Percentiles rank a stretch among this genome's conserved stretches.
These are phyloP conservation scores for Acanthoscelides obtectus DNA, from an alignment of 2,888 invertebrate species.

Conservation along the genomic window DNA sequence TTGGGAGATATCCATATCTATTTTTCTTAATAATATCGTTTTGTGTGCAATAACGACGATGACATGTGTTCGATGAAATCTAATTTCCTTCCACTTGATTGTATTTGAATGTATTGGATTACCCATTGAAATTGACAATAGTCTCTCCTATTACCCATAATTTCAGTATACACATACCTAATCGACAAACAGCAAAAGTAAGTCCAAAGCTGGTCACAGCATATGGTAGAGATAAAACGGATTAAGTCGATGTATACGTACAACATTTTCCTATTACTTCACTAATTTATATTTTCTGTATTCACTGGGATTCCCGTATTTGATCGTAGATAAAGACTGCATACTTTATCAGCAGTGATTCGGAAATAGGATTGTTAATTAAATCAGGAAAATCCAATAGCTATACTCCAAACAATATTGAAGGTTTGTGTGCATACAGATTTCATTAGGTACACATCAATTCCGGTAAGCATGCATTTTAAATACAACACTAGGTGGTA, in stretches of 20 bases:
- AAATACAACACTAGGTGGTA: too few species aligned
- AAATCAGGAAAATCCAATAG: background rate
- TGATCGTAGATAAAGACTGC: background rate
- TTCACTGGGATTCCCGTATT: background rate
- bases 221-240: slow-evolving; percentile 22
- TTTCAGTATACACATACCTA: background rate
- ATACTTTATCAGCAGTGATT: background rate
- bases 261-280: slow-evolving; percentile 26
- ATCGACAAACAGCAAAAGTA: slow-evolving; percentile 23
- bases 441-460: background rate
- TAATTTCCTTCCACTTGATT: too few species aligned
- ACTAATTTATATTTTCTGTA: slow-evolving; percentile 26
- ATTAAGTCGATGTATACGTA: slow-evolving; percentile 20
- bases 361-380: background rate
- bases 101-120: too few species aligned
- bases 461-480: too few species aligned
- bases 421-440: background rate
- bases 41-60: too few species aligned
- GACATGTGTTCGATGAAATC: too few species aligned
- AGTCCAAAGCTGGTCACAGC: slow-evolving; percentile 18
- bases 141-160: too few species aligned
- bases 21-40: too few species aligned
- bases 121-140: too few species aligned
- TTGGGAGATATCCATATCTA: too few species aligned
- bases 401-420: background rate